phyloP scores from a whole-genome alignment of 2,888 invertebrate species.

The Tenthredo mesomela region DNA sequence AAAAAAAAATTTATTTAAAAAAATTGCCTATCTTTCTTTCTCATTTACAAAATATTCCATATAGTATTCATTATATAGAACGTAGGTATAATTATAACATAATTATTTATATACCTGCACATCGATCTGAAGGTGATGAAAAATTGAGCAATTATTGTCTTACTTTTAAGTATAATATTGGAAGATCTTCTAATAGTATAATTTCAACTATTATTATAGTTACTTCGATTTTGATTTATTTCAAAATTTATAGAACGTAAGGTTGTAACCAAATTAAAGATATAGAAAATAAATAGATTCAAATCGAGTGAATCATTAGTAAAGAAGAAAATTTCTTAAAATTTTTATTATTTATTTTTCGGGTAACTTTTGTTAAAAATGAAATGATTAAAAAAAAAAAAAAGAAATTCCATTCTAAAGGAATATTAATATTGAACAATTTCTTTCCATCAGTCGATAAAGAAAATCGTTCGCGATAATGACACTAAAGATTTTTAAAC shows the following conservation, averaged over 20 bases:
- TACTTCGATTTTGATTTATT: not conserved
- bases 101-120: not conserved
- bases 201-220: not conserved
- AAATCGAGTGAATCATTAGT: not conserved
- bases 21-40: constrained; percentile 9
- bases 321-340: not conserved
- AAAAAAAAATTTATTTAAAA: constrained; percentile 62
- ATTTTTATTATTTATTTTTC: not conserved
- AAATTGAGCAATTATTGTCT: too few species aligned
- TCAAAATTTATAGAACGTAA: not conserved
- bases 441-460: not conserved
- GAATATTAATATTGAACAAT: not conserved
- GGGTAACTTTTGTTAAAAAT: not conserved
- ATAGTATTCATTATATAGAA: not conserved
- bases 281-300: not conserved
- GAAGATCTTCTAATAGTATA: not conserved
- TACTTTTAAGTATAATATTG: not conserved
- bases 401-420: not conserved
- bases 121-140: not conserved
- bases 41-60: not conserved
- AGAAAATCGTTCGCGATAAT: not conserved
- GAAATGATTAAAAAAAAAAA: not conserved
- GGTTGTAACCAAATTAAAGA: not conserved
- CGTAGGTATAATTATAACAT: not conserved
- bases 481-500: not conserved